Evolutionary conservation across 2,113 vertebrate genomes (phyloP).

Genomic region (Nematolebias whitei): DNA sequence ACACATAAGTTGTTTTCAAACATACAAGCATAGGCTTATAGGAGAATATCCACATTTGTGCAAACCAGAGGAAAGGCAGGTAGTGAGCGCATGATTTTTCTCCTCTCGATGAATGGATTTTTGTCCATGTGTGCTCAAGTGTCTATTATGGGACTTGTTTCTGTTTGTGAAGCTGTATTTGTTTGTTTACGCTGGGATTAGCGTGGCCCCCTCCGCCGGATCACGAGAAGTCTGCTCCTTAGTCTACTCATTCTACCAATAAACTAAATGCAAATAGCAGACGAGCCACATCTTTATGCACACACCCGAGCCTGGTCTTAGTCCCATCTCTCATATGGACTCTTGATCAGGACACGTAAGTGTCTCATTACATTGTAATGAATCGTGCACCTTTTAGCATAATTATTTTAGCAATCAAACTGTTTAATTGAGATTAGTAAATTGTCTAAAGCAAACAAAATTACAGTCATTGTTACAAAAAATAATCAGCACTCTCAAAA

Average conservation of each 20-base stretch:
- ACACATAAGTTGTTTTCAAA: conserved; percentile 4
- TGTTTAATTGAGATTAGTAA: not conserved
- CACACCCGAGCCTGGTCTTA: conserved; percentile 24
- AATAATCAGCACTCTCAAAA: no score
- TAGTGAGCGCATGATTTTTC: conserved; percentile 3
- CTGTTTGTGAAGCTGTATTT: conserved; percentile 49
- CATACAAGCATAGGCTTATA: not conserved
- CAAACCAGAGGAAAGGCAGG: not conserved
- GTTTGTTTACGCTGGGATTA: conserved; percentile 38
- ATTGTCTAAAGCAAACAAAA: not conserved
- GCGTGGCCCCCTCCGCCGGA: conserved; percentile 27
- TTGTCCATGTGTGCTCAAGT: conserved; percentile 15
- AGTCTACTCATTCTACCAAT: conserved; percentile 13
- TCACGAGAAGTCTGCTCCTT: conserved; percentile 27
- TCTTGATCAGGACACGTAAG: not conserved
- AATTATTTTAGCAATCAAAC: not conserved
- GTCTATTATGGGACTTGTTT: conserved; percentile 23
- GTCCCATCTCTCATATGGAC: conserved; percentile 7
- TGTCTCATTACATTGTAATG: not conserved
- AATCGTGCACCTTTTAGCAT: not conserved
- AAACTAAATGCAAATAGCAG: conserved; percentile 53
- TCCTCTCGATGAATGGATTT: conserved; percentile 21
- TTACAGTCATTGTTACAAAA: no score
- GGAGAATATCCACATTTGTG: conserved; percentile 1
- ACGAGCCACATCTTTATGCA: conserved; percentile 45